Conservation (phyloP, 92 coral and sea anemone species). For the Siderastrea siderea region DNA sequence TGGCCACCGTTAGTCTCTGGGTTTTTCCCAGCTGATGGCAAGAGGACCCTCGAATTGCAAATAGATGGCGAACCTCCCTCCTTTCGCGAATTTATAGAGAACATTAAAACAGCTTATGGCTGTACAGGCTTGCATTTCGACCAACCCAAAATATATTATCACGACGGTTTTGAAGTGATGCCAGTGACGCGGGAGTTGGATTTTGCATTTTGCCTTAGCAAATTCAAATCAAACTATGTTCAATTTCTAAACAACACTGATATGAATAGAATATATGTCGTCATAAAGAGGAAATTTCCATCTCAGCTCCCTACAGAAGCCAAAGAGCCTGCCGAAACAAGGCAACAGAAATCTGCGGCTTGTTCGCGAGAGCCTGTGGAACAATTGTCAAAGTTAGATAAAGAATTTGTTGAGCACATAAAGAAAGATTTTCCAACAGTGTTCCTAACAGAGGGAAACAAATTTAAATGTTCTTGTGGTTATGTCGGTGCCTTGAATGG, state of each 20-base stretch:
- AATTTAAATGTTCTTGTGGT: not conserved
- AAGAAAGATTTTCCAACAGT: not conserved
- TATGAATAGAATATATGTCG: constrained; percentile 12
- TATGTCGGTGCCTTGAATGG: not conserved
- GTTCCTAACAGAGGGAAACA: not conserved
- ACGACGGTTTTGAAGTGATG: constrained; percentile 26
- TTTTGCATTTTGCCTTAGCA: not conserved
- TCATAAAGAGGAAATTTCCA: not conserved
- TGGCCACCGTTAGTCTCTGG: not conserved
- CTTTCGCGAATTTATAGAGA: not conserved
- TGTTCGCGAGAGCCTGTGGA: not conserved
- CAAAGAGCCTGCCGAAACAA: not conserved
- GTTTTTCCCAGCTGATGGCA: not conserved
- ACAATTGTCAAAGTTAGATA: not conserved
- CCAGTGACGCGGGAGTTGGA: constrained; percentile 1
- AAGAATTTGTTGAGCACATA: not conserved
- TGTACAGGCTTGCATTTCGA: no score
- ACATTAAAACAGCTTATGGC: not conserved
- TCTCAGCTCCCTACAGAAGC: not conserved
- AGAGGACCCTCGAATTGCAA: no score
- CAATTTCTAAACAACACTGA: not conserved
- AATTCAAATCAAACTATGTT: not conserved
- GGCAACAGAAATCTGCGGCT: not conserved
- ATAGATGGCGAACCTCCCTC: not conserved
- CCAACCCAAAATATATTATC: not conserved